Evolutionary conservation across 35 echinoderm and acorn worm genomes (phyloP), one percentile per base, ranked within the genome.

Genomic region (Acanthaster planci): DNA sequence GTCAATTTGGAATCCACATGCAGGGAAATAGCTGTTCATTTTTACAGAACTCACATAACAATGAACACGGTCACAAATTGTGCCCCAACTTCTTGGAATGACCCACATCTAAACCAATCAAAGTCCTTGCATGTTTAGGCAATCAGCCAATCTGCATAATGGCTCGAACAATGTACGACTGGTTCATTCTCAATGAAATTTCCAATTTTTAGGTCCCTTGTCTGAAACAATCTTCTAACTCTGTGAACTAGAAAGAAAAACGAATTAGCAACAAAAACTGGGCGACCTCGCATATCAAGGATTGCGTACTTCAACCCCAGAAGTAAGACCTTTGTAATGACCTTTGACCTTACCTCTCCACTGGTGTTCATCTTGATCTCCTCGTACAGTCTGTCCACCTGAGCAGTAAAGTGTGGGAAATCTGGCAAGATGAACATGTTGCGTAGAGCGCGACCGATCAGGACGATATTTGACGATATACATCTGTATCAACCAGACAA

Each of bases 351-450:
- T 64, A 93, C 91, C 83, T 93, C 53, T 32, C 91, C 91, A 40
- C 21, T 10, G 0, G 86, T 78, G 51, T 93, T 93, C 7, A 39
- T 58, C 29, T 78, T 88, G 0, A 68, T 51, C 32, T 83, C 52
- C 19, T 78, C 26, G 32, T 84, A 93, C 36, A 76, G 60, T 58
- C 84, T 50, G 83, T 88, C 50, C 37, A 93, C 76, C 12, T 77
- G 17, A 14, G 86, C 77, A 58, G 79, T 72, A 44, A 93, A 93
- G 26, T 79, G 59, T 21, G 81, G 23, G 29, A 87, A 93, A 14
- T 93, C 91, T 0, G 91, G 91, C 15, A 93, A 75, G 42, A 93
- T 87, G 19, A 93, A 84, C 39, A 84, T 93, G 50, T 88, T 93
- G 37, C 75, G 86, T 27, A 93, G 52, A 19, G 91, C 91, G 38